Evolutionary conservation across 2,113 vertebrate genomes (phyloP).

Genomic region (Cephalophus harveyi): DNA sequence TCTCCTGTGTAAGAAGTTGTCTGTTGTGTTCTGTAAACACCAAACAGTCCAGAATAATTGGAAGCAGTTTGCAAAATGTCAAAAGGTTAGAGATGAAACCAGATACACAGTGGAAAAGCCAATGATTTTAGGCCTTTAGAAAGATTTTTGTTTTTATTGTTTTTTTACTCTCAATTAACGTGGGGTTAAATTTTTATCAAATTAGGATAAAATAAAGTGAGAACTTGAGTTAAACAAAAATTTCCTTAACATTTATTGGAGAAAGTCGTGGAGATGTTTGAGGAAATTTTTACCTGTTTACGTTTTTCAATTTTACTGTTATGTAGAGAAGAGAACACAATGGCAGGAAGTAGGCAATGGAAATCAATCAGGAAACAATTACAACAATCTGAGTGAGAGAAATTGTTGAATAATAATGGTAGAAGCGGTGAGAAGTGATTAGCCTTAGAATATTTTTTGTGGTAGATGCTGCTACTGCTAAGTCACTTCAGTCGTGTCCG

Average conservation of each 20-base stretch:
- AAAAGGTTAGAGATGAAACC: not conserved
- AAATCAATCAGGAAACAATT: not conserved
- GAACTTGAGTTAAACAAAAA: not conserved
- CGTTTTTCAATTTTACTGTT: not conserved
- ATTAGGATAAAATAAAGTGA: not conserved
- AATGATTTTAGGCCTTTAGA: not conserved
- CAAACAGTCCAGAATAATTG: not conserved
- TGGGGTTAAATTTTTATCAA: not conserved
- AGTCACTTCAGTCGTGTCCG: too few relatives aligned
- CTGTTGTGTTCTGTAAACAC: not conserved
- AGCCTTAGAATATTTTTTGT: not conserved
- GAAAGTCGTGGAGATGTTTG: not conserved
- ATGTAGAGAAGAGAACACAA: not conserved
- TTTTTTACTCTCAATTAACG: not conserved
- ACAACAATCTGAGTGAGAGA: not conserved
- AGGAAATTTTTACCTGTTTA: not conserved
- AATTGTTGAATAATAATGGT: not conserved
- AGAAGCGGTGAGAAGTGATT: not conserved
- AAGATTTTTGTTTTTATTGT: not conserved
- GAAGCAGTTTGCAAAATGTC: not conserved
- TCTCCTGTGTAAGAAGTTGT: not conserved
- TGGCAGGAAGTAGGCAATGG: too few relatives aligned
- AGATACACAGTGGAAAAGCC: not conserved
- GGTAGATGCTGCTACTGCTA: not conserved
- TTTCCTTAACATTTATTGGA: not conserved